Base-by-base conservation (phyloP, 2,113 vertebrate species). In the Setophaga kirtlandii region DNA sequence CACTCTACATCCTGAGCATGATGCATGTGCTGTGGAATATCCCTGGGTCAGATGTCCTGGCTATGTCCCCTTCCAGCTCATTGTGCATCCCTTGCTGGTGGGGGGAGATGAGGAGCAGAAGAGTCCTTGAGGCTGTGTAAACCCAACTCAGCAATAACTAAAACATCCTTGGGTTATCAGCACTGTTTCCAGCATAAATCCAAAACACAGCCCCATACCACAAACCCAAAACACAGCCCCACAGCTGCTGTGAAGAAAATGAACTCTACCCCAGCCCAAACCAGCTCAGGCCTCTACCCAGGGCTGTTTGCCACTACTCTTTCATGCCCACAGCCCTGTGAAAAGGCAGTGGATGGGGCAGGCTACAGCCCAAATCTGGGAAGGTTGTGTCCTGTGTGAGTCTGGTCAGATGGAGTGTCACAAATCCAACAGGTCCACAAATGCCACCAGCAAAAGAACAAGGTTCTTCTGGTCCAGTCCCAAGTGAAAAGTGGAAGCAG, bases 261-360 rank as follows among this genome's bases (percentile, higher is more conserved):
- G 12, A 62, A 30, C 53, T 21, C 30, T 71, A 28, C 8, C 15
- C 15, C 63, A 76, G 21, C 12, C 77, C 39, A 87, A 76, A 49
- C 5, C 13, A 76, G 42, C 58, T 58, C 15, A 53, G 7, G 2
- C 30, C 10, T 68, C 46, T 58, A 28, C 19, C 62, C 3, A 1
- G 37, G 42, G 16, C 25, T 73, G n/a, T 16, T 62, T 70, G 76
- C 21, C 10, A 8, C n/a, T 33, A 44, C 7, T 71, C 24, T 11
- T 3, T 41, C 46, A 11, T 13, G 15, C 22, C 52, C 1, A 0
- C 12, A 35, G 28, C 3, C 1, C 39, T 52, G 15, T 55, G 55
- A 16, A 80, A 63, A 50, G 35, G 8, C 13, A 53, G 12, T 6
- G 10, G n/a, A 10, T 3, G 24, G 42, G 15, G 13, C 3, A n/a